A percentile compares a stretch with the other conserved stretches of the same genome.
phyloP scores from a whole-genome alignment of 2,113 vertebrate genomes.

The Zapus hudsonius region DNA sequence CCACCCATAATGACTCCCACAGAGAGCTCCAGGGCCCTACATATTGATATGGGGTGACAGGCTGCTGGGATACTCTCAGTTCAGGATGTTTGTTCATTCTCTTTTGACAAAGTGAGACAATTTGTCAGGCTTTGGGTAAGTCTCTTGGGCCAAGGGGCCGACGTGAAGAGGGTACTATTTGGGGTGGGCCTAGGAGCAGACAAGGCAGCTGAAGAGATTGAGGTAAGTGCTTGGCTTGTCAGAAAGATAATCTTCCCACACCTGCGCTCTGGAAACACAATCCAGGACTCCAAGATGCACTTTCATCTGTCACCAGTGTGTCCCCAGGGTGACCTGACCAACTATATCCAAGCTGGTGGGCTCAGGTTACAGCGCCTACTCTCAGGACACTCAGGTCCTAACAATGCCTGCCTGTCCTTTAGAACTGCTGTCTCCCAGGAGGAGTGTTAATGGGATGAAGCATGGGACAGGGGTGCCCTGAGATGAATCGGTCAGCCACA shows the following conservation, averaged over 20 bases:
- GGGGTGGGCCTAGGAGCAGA: neutral
- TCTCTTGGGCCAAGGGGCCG: constrained; percentile 4
- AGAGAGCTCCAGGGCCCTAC: neutral
- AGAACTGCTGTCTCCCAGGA: constrained; percentile 64
- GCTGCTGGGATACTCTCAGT: neutral
- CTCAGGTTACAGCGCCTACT: constrained; percentile 80
- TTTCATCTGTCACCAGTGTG: constrained; percentile 80
- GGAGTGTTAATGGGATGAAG: constrained; percentile 83
- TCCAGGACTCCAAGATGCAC: constrained; percentile 67
- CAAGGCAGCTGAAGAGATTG: constrained; percentile 69
- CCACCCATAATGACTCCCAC: neutral
- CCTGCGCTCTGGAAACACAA: constrained; percentile 81
- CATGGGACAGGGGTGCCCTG: constrained; percentile 8
- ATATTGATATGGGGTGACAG: neutral
- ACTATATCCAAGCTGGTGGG: constrained; percentile 60
- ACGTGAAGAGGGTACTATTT: constrained; percentile 62
- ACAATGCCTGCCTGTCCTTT: constrained; percentile 82
- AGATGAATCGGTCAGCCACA: constrained; percentile 27
- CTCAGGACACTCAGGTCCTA: constrained; percentile 8
- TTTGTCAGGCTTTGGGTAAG: constrained; percentile 59
- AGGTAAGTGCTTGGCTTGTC: constrained; percentile 65
- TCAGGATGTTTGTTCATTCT: neutral
- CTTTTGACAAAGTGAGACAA: constrained; percentile 65
- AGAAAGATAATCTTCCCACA: constrained; percentile 85
- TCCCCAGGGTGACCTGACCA: constrained; percentile 64